phyloP scores from a whole-genome alignment of 2,113 vertebrate genomes.

The Noturus placidus region DNA sequence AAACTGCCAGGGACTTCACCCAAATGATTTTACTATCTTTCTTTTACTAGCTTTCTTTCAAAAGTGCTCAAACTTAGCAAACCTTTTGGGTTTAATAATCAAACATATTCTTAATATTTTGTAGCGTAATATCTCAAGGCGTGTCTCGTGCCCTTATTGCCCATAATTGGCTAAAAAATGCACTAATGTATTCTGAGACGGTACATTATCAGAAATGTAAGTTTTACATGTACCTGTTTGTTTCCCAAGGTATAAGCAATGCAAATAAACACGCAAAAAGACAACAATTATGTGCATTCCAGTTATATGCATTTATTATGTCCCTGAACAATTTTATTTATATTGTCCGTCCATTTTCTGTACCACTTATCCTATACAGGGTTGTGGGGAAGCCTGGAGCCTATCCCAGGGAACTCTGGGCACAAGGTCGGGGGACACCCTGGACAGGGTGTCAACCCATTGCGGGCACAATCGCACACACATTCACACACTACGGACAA shows the following conservation, averaged over 20 bases:
- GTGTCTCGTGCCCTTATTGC: not conserved
- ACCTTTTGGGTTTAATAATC: not conserved
- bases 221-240: not conserved
- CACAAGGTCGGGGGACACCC: no score
- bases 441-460: no score
- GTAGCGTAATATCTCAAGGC: no score
- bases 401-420: no score
- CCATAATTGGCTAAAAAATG: conserved; percentile 20
- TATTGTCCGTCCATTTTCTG: no score
- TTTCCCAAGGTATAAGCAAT: not conserved
- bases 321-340: not conserved
- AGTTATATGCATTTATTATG: not conserved
- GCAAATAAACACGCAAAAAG: not conserved
- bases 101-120: not conserved
- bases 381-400: no score
- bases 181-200: not conserved
- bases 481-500: no score
- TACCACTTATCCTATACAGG: no score
- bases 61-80: not conserved
- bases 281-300: not conserved
- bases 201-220: not conserved
- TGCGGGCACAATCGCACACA: no score
- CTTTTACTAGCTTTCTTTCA: not conserved
- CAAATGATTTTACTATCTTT: not conserved
- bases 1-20: not conserved